A percentile compares a stretch with the other conserved stretches of the same genome.
Conservation (phyloP, 2,797 vertebrate genomes). For the Neosalanx taihuensis region DNA sequence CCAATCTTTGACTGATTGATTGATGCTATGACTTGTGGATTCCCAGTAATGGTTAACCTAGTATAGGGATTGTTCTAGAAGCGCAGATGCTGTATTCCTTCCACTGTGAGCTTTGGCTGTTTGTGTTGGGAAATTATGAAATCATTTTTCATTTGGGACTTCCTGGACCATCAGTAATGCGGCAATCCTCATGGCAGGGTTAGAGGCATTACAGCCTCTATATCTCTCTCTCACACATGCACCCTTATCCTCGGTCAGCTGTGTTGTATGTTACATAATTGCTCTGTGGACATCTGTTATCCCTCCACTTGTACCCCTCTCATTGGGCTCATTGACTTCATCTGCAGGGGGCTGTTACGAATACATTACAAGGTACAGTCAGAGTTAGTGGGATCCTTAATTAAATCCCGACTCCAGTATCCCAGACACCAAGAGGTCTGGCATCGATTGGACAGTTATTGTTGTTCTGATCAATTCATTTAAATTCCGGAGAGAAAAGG, state of each 20-base stretch:
- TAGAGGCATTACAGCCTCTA: not conserved
- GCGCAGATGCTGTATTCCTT: too few species aligned
- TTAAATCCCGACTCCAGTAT: not conserved
- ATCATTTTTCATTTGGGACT: not conserved
- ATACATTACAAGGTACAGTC: not conserved
- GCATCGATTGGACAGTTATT: constrained; percentile 25
- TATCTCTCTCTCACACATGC: not conserved
- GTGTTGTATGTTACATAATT: constrained; percentile 27
- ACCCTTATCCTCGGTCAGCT: not conserved
- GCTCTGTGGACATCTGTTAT: constrained; percentile 16
- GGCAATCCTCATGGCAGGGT: not conserved
- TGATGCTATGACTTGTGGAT: too few species aligned
- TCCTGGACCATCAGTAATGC: constrained; percentile 9
- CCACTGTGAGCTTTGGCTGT: not conserved
- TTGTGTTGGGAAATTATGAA: constrained; percentile 5
- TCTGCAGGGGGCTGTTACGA: not conserved
- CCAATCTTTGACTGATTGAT: too few species aligned
- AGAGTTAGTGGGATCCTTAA: not conserved
- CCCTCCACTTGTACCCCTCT: constrained; percentile 18
- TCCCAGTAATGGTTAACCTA: too few species aligned
- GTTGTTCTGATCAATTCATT: constrained; percentile 2
- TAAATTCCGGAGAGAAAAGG: constrained; percentile 7
- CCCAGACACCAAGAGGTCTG: constrained; percentile 3
- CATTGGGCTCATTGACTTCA: constrained; percentile 5
- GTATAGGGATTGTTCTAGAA: too few species aligned